A percentile compares a stretch with the other conserved stretches of the same genome.
Evolutionary conservation across 1,140 invertebrate species (phyloP).

Genomic region (Nomia melanderi): DNA sequence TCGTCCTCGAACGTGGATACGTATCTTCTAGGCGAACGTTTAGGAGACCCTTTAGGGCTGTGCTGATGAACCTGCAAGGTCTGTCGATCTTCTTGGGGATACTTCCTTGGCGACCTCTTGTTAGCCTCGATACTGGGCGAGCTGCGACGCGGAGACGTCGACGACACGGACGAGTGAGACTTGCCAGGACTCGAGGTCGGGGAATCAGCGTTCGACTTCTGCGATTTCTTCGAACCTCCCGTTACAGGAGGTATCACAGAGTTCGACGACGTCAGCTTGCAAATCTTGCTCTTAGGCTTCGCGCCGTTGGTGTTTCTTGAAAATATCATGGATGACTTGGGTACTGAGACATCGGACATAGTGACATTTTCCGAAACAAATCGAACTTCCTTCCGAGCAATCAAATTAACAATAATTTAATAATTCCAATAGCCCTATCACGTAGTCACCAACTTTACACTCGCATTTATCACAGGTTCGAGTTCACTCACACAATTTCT

Average conservation of each 20-base stretch:
- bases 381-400: background rate
- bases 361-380: conserved; percentile 41
- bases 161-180: conserved; percentile 16
- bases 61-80: conserved; percentile 18
- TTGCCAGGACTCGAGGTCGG: conserved; percentile 28
- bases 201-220: conserved; percentile 47
- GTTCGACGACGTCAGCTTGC: conserved; percentile 59
- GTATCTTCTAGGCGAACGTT: conserved; percentile 51
- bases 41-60: conserved; percentile 41
- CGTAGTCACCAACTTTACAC: no score
- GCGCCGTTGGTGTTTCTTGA: conserved; percentile 60
- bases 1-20: conserved; percentile 52
- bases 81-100: conserved; percentile 40
- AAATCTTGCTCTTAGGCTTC: conserved; percentile 68
- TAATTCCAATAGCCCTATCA: no score
- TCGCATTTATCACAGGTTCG: no score
- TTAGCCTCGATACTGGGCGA: background rate
- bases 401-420: background rate
- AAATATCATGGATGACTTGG: conserved; percentile 60
- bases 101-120: conserved; percentile 51
- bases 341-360: conserved; percentile 67
- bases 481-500: no score
- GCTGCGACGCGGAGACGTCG: conserved; percentile 38
- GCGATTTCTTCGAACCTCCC: conserved; percentile 37
- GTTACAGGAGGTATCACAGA: conserved; percentile 29